Base-by-base conservation (phyloP, 1,140 invertebrate species). In the Aphidius ervi region DNA sequence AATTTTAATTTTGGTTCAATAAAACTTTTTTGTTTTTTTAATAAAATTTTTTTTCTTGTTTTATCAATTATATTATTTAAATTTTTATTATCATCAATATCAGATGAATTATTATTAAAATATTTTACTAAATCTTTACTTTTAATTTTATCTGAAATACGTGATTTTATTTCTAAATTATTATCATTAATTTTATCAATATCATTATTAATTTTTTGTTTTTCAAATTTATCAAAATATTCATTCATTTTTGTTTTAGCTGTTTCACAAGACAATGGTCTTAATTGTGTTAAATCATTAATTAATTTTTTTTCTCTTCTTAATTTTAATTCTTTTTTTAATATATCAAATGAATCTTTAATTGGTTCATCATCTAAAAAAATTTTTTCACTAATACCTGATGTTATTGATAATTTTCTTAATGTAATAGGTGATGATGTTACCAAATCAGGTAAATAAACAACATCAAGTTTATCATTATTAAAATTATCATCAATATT, bases 41-140 rank as follows among this genome's bases (percentile, higher is more conserved):
- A 31, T 31, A 31, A 31, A 31, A 31, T 31, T 3, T 9, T 3
- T 20, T 16, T 50, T 4, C 43, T 16, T 9, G 31, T 5, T 40
- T n/a, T 20, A 10, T 40, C 55, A 5, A 5, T 9, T 40, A 31
- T 39, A 16, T 40, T 16, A 57, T 47, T 39, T 16, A 8, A 31
- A 16, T 52, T 37, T 56, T 53, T 61, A 46, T 72, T 55, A n/a
- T 62, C 47, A 6, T 20, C 1, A 43, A 45, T 45, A 45, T 62
- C 60, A n/a, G 46, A 0, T 5, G 55, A 62, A 50, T 43, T 62
- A 37, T 37, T 56, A 48, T 64, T 59, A 48, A 80, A 79, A 57
- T 79, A 79, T 62, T 79, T 78, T 6, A 74, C 46, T 43, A 80
- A 63, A 63, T 79, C 73, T 47, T 70, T 72, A 1, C 68, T 63